Evolutionary conservation across 30 jellyfish, hydroid and myxozoan species (phyloP), one percentile per base, ranked within the genome.

Genomic region (Chrysaora quinquecirrha): DNA sequence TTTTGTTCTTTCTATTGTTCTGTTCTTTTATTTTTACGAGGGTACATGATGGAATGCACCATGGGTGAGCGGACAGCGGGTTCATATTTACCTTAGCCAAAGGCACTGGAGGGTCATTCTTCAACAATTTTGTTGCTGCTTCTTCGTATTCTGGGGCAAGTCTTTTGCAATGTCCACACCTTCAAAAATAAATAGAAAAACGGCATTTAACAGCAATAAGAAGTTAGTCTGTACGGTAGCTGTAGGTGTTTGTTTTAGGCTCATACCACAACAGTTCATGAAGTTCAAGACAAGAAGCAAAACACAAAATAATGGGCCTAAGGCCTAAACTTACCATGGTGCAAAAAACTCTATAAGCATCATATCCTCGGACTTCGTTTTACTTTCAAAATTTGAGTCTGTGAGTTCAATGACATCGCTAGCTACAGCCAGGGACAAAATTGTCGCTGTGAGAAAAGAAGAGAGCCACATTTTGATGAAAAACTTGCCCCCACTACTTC

Each of bases 111-210:
- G 98, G 98, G 76, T 91, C 96, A 75, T 74, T 63, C 80, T 86
- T 91, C 48, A 66, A 72, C 74, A 91, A 82, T 19, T 56, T 82
- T 21, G 96, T 85, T 30, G 98, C 98, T 31, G 98, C 98, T 11
- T 14, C 67, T 86, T 91, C 98, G 80, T 91, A 91, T 54, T 91
- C 98, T 30, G 98, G 98, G 10, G 96, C 98, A 54, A 91, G 60
- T 54, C 96, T 80, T 63, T 91, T 91, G 70, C 98, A 91, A 48
- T 91, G 98, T 12, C 98, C 98, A 91, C 98, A 91, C 98, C 98
- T 91, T 32, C 1, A 47, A 52, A 25, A 27, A 90, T 35, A 1
- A 38, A 48, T 49, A 0, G 18, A 7, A 3, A 9, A 46, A 23
- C 31, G 50, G n/a, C n/a, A n/a, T n/a, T n/a, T n/a, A n/a, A n/a